Percentiles rank a stretch among this genome's conserved stretches.
phyloP scores from a whole-genome alignment of 92 coral and sea anemone genomes.

The Zoanthus solanderi region DNA sequence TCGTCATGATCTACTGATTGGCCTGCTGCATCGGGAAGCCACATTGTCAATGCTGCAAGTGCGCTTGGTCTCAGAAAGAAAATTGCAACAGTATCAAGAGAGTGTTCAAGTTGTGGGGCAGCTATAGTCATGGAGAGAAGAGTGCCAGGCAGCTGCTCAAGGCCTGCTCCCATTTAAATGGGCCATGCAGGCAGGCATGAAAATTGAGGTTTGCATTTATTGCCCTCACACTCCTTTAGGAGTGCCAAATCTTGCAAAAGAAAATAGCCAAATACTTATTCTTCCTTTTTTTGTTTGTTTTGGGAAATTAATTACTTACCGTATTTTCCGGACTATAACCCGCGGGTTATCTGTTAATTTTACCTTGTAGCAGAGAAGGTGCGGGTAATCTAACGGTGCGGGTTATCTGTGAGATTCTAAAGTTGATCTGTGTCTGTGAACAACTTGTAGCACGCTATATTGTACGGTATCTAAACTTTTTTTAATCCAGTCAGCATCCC shows the following conservation, averaged over 20 bases:
- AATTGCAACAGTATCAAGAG: not conserved
- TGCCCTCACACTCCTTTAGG: not conserved
- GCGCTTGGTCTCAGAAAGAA: conserved; percentile 35
- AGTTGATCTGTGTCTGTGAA: no score
- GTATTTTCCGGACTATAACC: no score
- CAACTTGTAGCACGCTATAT: no score
- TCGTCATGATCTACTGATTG: not conserved
- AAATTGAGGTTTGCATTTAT: not conserved
- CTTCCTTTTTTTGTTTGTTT: not conserved
- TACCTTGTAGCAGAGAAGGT: no score
- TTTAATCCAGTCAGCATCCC: no score
- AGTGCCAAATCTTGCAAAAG: conserved; percentile 8
- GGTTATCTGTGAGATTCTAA: no score
- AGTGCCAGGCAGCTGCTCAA: conserved; percentile 16
- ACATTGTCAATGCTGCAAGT: conserved; percentile 17
- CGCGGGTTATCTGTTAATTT: no score
- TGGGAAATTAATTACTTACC: not conserved
- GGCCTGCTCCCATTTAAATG: conserved; percentile 24
- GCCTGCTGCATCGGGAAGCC: conserved; percentile 31
- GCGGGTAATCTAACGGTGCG: no score
- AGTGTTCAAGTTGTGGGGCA: conserved; percentile 17
- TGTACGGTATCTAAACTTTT: no score
- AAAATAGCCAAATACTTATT: not conserved
- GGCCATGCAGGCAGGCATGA: not conserved
- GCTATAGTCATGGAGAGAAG: not conserved